Base-by-base conservation (phyloP, 2,113 vertebrate species). In the Spea bombifrons region DNA sequence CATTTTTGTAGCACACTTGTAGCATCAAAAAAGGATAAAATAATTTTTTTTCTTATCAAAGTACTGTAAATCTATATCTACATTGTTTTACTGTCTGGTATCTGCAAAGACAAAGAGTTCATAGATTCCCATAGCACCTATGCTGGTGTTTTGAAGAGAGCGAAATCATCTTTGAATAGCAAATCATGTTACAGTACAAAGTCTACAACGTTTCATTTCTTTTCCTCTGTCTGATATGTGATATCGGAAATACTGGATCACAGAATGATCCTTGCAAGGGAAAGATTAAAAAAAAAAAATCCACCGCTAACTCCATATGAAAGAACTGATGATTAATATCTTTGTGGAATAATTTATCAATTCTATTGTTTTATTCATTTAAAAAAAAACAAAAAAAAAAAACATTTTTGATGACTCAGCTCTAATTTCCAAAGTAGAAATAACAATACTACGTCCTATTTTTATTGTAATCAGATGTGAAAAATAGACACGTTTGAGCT, bases 381-480 rank as follows among this genome's bases (percentile, higher is more conserved):
- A 44, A 52, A 53, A 9, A 46, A 43, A 53, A 13, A 12, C 1
- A 61, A 61, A 9, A 46, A 43, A 53, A 13, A 12, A 13, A 61
- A 61, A 30, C 8, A 9, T 6, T 48, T 70, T 8, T 15, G 50
- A 70, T 70, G 2, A 70, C 6, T 70, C 47, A 50, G 16, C 50
- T 70, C 46, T 7, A n/a, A 15, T 4, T 50, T 8, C 13, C 13
- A 48, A 48, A 50, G n/a, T 70, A 44, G 49, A 53, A 53, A 13
- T 59, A 59, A 13, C 9, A 59, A 59, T 59, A 59, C 6, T 52
- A 52, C 1, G 55, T 30, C 4, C 10, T 16, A 52, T 9, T 68
- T 67, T 71, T 66, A 55, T 65, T 47, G 30, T 78, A 45, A 77
- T 72, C 50, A 66, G 8, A 66, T 72, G 8, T 64, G 17, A 8